Base-by-base conservation (phyloP, 2,888 invertebrate species). In the Rhamnusium bicolor region DNA sequence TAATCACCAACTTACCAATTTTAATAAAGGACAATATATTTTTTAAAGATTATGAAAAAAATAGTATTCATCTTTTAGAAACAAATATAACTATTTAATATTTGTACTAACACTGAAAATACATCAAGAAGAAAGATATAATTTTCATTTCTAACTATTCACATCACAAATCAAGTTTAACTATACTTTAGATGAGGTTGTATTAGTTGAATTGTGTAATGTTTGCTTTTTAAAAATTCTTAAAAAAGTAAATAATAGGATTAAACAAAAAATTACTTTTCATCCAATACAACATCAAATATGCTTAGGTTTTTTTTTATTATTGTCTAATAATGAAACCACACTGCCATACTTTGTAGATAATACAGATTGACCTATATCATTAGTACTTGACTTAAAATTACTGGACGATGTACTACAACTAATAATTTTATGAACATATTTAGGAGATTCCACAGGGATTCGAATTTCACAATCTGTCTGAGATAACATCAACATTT, bases 271-370 rank as follows among this genome's bases (percentile, higher is more conserved):
- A 51, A 56, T 47, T 74, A 82, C 80, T 80, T 77, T 86, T 87
- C 86, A 88, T 79, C 88, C 87, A 69, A 88, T 83, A 80, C 88
- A 87, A 82, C 88, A 88, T 88, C 88, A 87, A 63, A 85, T 85
- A 73, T 83, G 82, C 77, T 86, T 86, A 24, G 80, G 79, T 79
- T 85, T 86, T 77, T 86, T 86, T 78, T 84, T 84, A 58, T 80
- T 81, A 80, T 75, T 78, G 62, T 78, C 80, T 70, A 88, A 76
- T 70, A 88, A 78, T 16, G 84, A 85, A 73, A 84, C 81, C 49
- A 87, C 79, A 77, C 87, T 87, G 21, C 87, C 87, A 71, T 87
- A 87, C 74, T 82, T 86, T 73, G 83, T 84, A 40, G 79, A 78
- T 12, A 58, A 14, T 1, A 56, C 24, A 21, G 67, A 65, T 32